These are phyloP conservation scores for Sebastes minor DNA, from an alignment of 2,797 vertebrate genomes.

Conservation along the genomic window DNA sequence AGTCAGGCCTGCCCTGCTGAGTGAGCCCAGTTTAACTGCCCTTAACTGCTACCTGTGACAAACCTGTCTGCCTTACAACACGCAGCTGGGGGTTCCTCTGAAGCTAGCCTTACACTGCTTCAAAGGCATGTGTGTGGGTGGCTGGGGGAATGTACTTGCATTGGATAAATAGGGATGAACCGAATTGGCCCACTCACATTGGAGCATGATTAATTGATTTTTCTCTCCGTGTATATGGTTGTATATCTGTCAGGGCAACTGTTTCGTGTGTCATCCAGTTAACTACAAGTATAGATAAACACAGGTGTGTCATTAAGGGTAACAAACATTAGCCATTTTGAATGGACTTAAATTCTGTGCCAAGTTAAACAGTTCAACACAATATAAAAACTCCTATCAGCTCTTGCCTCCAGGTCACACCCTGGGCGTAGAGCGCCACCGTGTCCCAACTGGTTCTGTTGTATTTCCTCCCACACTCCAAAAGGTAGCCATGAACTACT, in stretches of 20 bases:
- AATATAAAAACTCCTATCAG: conserved; percentile 61
- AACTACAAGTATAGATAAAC: conserved; percentile 15
- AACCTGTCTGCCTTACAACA: conserved; percentile 66
- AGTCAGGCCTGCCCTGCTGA: conserved; percentile 70
- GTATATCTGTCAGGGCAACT: conserved; percentile 11
- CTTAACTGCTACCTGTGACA: conserved; percentile 82
- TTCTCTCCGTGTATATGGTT: background rate
- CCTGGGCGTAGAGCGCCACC: conserved; percentile 67
- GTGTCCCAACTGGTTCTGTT: conserved; percentile 76
- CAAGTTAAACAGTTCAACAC: conserved; percentile 70
- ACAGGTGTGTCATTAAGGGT: conserved; percentile 29
- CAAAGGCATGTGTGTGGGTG: conserved; percentile 64
- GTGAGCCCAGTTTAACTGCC: conserved; percentile 74
- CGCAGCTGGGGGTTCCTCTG: conserved; percentile 69
- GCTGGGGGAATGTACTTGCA: conserved; percentile 29
- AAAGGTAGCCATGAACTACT: conserved; percentile 49
- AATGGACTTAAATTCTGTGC: conserved; percentile 42
- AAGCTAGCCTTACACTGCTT: conserved; percentile 46
- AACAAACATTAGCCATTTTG: conserved; percentile 32
- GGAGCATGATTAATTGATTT: conserved; percentile 10
- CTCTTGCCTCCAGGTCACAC: conserved; percentile 65
- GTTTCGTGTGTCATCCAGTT: conserved; percentile 24
- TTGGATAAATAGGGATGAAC: conserved; percentile 3
- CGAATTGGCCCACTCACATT: conserved; percentile 1
- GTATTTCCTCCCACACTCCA: conserved; percentile 66